phyloP scores from a whole-genome alignment of 2,113 vertebrate genomes.

The Thamnophis sirtalis region DNA sequence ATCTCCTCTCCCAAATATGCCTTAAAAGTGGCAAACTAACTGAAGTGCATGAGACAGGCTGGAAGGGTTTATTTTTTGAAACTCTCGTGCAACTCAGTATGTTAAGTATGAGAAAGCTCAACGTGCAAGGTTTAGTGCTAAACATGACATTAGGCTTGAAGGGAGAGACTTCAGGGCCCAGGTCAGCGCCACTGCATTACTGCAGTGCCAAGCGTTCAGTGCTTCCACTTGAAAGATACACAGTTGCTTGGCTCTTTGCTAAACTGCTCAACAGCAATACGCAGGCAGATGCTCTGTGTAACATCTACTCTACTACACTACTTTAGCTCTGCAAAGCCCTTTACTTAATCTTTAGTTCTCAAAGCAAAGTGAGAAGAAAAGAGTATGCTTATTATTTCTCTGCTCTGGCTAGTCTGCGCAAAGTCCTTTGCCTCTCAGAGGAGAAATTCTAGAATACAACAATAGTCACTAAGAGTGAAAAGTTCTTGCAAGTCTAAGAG shows the following conservation, averaged over 20 bases:
- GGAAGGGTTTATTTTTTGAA: constrained; percentile 57
- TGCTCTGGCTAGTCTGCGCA: not conserved
- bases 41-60: constrained; percentile 44
- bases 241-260: constrained; percentile 53
- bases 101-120: constrained; percentile 73
- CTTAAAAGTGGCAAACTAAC: constrained; percentile 1
- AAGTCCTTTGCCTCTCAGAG: not conserved
- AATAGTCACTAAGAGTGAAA: constrained; percentile 22
- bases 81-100: constrained; percentile 70
- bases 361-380: not conserved
- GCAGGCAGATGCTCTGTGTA: constrained; percentile 2
- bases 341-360: not conserved
- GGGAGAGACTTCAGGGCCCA: constrained; percentile 74
- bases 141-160: constrained; percentile 69
- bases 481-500: not conserved
- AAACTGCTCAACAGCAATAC: constrained; percentile 49
- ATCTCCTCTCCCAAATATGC: not conserved
- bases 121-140: constrained; percentile 74
- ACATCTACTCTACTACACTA: not conserved
- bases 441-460: constrained; percentile 19
- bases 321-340: not conserved
- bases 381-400: not conserved
- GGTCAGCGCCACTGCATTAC: constrained; percentile 62
- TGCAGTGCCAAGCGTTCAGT: constrained; percentile 41
- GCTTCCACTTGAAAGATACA: constrained; percentile 28